Evolutionary conservation across 2,888 invertebrate species (phyloP).

Genomic region (Nineta flava): DNA sequence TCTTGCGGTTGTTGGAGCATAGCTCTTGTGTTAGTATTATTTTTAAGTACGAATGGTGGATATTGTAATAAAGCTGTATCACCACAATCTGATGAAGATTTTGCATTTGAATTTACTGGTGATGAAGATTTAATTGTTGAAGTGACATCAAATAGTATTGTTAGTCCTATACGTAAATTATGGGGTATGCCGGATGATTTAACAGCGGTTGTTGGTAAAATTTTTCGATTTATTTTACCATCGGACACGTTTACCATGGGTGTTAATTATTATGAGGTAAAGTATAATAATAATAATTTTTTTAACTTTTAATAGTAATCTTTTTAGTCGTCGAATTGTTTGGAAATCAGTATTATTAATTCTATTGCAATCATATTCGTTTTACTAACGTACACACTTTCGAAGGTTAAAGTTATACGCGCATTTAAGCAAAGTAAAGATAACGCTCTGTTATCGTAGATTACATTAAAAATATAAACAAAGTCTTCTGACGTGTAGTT

Average conservation of each 20-base stretch:
- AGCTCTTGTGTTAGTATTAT: not conserved
- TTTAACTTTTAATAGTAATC: not conserved
- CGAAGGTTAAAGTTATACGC: too few species aligned
- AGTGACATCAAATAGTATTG: slow-evolving; percentile 11
- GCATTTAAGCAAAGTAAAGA: too few species aligned
- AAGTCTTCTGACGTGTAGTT: too few species aligned
- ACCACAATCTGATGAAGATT: slow-evolving; percentile 22
- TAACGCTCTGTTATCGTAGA: too few species aligned
- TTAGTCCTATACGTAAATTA: slow-evolving; percentile 14
- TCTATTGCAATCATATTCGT: too few species aligned
- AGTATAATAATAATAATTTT: not conserved
- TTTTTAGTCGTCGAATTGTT: not conserved
- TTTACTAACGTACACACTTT: too few species aligned
- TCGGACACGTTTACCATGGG: slow-evolving; percentile 52
- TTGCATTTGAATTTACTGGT: slow-evolving; percentile 25
- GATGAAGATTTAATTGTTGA: slow-evolving; percentile 21
- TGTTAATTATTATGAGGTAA: slow-evolving; percentile 53
- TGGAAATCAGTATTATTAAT: too few species aligned
- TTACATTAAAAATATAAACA: too few species aligned
- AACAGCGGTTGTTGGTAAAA: slow-evolving; percentile 50
- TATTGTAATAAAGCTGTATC: not conserved
- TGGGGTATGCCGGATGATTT: slow-evolving; percentile 30
- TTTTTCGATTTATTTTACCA: slow-evolving; percentile 57
- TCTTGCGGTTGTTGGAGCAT: not conserved
- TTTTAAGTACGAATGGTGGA: not conserved